Conservation (phyloP, 1,140 invertebrate species). For the Drosophila mojavensis region DNA sequence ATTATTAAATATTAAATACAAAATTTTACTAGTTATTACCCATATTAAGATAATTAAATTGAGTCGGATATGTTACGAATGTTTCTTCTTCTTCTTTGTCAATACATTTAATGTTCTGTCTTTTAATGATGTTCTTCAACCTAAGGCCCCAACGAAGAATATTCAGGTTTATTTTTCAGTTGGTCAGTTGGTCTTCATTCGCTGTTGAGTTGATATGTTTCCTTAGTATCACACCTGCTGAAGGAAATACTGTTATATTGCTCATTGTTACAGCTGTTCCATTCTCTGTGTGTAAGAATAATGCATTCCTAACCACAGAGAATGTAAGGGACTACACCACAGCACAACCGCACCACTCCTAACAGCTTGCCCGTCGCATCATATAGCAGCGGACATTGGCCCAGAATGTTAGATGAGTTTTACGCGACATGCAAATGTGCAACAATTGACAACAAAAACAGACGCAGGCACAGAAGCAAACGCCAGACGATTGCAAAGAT, state of each 20-base stretch:
- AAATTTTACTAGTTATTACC: no score
- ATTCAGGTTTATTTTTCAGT: not conserved
- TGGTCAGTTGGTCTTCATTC: slow-evolving; percentile 4
- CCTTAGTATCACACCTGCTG: slow-evolving; percentile 17
- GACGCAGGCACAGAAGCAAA: slow-evolving; percentile 48
- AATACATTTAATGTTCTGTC: not conserved
- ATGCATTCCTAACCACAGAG: slow-evolving; percentile 23
- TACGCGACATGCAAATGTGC: slow-evolving; percentile 64
- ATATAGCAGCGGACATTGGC: slow-evolving; percentile 59
- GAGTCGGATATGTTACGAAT: no score
- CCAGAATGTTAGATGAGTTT: slow-evolving; percentile 35
- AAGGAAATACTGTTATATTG: slow-evolving; percentile 23
- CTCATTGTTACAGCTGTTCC: slow-evolving; percentile 28
- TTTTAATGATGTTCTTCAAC: no score
- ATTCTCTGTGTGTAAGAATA: not conserved
- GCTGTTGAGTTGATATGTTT: not conserved
- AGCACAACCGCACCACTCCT: no score
- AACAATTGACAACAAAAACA: slow-evolving; percentile 72
- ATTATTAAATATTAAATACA: no score
- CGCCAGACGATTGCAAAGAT: slow-evolving; percentile 62
- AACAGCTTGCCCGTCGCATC: no score
- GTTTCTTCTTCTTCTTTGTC: not conserved
- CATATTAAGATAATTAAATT: no score
- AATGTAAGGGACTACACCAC: not conserved
- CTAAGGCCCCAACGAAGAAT: not conserved